Conservation (phyloP, 2,888 invertebrate genomes). For the Steinernema carpocapsae region DNA sequence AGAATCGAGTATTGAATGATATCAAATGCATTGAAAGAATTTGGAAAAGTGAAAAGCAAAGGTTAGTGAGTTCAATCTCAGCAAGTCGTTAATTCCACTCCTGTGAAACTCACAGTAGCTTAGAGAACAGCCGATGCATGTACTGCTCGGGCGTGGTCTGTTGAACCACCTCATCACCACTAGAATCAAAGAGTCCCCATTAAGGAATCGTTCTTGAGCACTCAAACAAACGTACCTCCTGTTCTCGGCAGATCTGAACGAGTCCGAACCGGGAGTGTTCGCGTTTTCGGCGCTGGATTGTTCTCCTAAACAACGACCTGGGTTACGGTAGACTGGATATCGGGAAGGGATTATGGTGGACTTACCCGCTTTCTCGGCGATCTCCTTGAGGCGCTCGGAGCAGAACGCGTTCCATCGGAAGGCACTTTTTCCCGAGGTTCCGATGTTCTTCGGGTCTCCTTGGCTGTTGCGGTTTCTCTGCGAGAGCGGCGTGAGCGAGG, state of each 20-base stretch:
- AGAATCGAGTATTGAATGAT: not conserved
- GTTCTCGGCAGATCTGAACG: conserved; percentile 35
- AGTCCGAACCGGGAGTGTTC: conserved; percentile 37
- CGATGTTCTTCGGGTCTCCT: conserved; percentile 1
- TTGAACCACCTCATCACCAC: conserved; percentile 28
- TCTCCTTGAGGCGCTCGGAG: conserved; percentile 63
- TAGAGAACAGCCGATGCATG: conserved; percentile 35
- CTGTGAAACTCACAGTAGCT: conserved; percentile 34
- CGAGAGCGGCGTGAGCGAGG: conserved; percentile 50
- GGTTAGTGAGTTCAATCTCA: not conserved
- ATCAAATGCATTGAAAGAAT: too few relatives aligned
- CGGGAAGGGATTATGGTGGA: not conserved
- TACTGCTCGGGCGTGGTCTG: conserved; percentile 28
- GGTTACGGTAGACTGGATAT: conserved; percentile 29
- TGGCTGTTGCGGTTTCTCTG: conserved; percentile 24
- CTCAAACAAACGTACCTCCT: conserved; percentile 31
- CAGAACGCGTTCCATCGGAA: conserved; percentile 63
- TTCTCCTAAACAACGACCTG: conserved; percentile 28
- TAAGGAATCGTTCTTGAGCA: not conserved
- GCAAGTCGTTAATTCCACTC: conserved; percentile 28
- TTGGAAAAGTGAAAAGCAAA: not conserved
- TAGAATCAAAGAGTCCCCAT: not conserved
- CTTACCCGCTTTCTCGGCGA: conserved; percentile 62
- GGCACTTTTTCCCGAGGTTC: conserved; percentile 46
- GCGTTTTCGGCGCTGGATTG: conserved; percentile 3